Conservation (phyloP, 2,888 invertebrate genomes). For the Pterobdella sp. region DNA sequence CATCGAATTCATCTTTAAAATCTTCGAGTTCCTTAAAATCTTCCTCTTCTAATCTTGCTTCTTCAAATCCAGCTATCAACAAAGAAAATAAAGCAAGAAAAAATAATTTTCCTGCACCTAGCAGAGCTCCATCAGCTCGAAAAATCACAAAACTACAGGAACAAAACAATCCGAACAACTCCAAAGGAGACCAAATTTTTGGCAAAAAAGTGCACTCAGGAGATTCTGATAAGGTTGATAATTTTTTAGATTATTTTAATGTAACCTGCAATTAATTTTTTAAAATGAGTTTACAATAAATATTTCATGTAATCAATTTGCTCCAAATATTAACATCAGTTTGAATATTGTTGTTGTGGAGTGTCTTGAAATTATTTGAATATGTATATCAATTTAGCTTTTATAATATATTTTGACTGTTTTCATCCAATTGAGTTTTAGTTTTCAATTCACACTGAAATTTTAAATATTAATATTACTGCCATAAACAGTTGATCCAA, state of each 20-base stretch:
- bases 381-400: no score
- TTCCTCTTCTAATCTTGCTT: not conserved
- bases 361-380: no score
- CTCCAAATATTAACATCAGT: no score
- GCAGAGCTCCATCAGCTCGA: not conserved
- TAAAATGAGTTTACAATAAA: no score
- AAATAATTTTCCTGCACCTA: not conserved
- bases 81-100: not conserved
- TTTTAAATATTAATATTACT: not conserved
- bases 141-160: not conserved
- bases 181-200: not conserved
- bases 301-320: no score
- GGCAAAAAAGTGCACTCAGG: not conserved
- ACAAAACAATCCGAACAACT: not conserved
- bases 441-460: not conserved
- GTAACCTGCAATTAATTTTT: no score
- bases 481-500: slow-evolving; percentile 10
- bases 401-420: no score
- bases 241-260: no score
- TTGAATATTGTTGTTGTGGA: no score
- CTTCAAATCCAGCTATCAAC: not conserved
- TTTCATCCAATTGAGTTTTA: no score
- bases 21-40: not conserved
- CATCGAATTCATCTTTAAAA: not conserved
- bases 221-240: not conserved